Percentiles rank a stretch among this genome's conserved stretches.
These are phyloP conservation scores for Varecia variegata DNA, from an alignment of 2,797 vertebrate species.

Conservation along the genomic window DNA sequence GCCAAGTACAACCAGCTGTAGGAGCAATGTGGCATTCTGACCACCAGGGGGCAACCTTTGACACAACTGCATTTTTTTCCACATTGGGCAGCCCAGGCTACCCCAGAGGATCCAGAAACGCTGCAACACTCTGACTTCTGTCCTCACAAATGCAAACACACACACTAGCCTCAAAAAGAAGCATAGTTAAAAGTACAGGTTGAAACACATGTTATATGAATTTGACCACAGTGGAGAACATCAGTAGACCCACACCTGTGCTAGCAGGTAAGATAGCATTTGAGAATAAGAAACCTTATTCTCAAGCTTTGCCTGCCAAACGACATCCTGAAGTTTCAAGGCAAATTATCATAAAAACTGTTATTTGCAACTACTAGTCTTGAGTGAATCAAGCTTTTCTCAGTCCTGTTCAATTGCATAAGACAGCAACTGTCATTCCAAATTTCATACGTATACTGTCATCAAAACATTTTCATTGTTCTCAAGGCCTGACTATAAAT, in stretches of 20 bases:
- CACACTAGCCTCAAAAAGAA: not conserved
- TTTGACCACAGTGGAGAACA: not conserved
- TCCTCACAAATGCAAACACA: not conserved
- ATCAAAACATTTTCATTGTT: not conserved
- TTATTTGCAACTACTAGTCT: not conserved
- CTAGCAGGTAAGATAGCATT: not conserved
- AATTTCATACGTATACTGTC: not conserved
- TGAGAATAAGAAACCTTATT: not conserved
- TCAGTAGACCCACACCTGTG: accelerated
- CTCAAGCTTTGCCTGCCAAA: not conserved
- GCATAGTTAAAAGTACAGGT: not conserved
- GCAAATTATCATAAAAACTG: not conserved
- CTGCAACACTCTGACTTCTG: not conserved
- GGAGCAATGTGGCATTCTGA: not conserved
- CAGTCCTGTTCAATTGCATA: not conserved
- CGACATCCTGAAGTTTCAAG: not conserved
- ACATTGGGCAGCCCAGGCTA: not conserved
- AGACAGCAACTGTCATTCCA: not conserved
- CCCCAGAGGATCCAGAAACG: too few relatives aligned
- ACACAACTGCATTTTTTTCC: not conserved
- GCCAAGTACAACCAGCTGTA: not conserved
- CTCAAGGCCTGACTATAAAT: not conserved
- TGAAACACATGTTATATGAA: not conserved
- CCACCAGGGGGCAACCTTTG: not conserved
- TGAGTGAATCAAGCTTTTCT: not conserved